A percentile compares a stretch with the other conserved stretches of the same genome.
Evolutionary conservation across 2,113 vertebrate genomes (phyloP).

Genomic region (Misgurnus mizolepis): DNA sequence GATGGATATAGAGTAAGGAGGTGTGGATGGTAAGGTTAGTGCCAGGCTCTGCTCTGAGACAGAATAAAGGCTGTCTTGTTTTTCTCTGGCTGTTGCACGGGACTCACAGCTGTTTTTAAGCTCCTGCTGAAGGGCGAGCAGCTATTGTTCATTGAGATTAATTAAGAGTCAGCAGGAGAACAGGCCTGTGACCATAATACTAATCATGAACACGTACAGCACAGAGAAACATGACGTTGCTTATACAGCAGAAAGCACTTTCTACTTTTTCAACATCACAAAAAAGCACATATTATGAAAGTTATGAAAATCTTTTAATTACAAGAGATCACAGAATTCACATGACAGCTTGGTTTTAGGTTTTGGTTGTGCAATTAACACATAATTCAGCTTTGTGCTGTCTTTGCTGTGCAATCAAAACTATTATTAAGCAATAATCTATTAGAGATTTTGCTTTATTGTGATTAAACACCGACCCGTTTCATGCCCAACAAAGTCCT

Average conservation of each 20-base stretch:
- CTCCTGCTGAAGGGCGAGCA: constrained; percentile 18
- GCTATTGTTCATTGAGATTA: constrained; percentile 37
- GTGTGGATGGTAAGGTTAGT: constrained; percentile 59
- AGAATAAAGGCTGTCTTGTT: constrained; percentile 75
- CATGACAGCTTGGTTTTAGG: too few relatives aligned
- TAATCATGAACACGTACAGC: not conserved
- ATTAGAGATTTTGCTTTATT: too few relatives aligned
- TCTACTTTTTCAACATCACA: too few relatives aligned
- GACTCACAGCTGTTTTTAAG: constrained; percentile 21
- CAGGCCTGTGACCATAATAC: constrained; percentile 25
- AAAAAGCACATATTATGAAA: too few relatives aligned
- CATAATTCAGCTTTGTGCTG: too few relatives aligned
- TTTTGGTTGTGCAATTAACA: too few relatives aligned
- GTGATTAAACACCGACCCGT: too few relatives aligned
- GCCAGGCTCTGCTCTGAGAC: constrained; percentile 78
- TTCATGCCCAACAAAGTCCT: too few relatives aligned
- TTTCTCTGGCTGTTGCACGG: constrained; percentile 48
- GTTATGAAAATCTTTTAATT: too few relatives aligned
- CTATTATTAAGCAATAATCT: too few relatives aligned
- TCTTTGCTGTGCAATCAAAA: too few relatives aligned
- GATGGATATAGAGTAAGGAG: constrained; percentile 38
- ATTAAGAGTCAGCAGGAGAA: constrained; percentile 32
- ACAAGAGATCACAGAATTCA: too few relatives aligned
- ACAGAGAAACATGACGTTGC: constrained; percentile 1
- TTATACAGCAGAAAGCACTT: not conserved